Percentiles rank a stretch among this genome's conserved stretches.
Evolutionary conservation across 2,113 vertebrate species (phyloP).

Genomic region (Chauna torquata): DNA sequence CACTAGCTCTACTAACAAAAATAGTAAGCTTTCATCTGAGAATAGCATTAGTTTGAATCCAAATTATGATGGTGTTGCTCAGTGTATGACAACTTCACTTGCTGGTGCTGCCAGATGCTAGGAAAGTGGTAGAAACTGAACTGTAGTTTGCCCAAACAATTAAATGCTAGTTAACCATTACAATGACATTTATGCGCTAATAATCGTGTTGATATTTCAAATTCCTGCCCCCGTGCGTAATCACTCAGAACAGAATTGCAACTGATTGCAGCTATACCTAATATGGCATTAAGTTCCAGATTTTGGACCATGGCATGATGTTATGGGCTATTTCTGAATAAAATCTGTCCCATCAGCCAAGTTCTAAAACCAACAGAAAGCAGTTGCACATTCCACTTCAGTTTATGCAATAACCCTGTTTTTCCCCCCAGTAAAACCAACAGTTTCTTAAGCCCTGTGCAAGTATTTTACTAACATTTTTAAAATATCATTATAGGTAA

Average conservation of each 20-base stretch:
- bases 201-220: not conserved
- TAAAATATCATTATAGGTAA: not conserved
- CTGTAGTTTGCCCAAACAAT: not conserved
- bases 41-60: not conserved
- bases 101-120: not conserved
- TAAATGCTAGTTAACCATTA: not conserved
- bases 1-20: not conserved
- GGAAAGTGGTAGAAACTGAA: not conserved
- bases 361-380: not conserved
- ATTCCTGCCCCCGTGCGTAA: conserved; percentile 36
- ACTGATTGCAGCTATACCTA: conserved; percentile 45
- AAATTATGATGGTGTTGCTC: not conserved
- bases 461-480: not conserved
- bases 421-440: not conserved
- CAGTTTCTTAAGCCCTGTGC: not conserved
- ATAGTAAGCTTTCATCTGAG: not conserved
- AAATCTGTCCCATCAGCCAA: not conserved
- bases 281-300: conserved; percentile 42
- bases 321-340: conserved; percentile 50
- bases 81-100: not conserved
- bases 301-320: not conserved
- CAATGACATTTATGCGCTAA: not conserved
- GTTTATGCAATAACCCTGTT: not conserved
- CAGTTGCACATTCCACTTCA: not conserved
- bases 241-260: not conserved